Percentiles rank a stretch among this genome's conserved stretches.
These are phyloP conservation scores for Xanthia togata DNA, from an alignment of 2,888 invertebrate species.

Conservation along the genomic window DNA sequence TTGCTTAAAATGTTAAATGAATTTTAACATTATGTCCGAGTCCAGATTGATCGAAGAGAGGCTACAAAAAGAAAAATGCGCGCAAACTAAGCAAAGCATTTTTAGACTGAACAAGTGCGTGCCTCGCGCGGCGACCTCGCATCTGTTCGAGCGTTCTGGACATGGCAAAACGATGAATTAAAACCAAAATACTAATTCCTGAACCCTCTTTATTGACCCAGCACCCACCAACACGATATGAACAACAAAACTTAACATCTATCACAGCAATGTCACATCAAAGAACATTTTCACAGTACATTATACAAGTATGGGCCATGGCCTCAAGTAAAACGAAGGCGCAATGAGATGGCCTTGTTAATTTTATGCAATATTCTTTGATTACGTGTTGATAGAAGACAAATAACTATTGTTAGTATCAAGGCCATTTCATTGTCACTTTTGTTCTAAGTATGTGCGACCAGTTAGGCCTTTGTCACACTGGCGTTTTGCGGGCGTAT, in stretches of 20 bases:
- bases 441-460: slow-evolving; percentile 32
- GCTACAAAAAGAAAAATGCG: not conserved
- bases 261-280: slow-evolving; percentile 83
- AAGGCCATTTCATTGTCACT: slow-evolving; percentile 49
- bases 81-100: not conserved
- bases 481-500: slow-evolving; percentile 8
- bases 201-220: slow-evolving; percentile 87
- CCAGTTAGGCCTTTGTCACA: slow-evolving; percentile 1
- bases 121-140: not conserved
- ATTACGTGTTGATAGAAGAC: slow-evolving; percentile 52
- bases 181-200: slow-evolving; percentile 73
- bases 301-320: slow-evolving; percentile 46
- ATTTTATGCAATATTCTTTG: slow-evolving; percentile 54
- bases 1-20: not conserved
- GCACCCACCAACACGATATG: slow-evolving; percentile 78
- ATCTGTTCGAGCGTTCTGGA: not conserved
- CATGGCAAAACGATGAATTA: slow-evolving; percentile 25
- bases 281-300: slow-evolving; percentile 60
- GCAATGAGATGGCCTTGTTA: slow-evolving; percentile 44
- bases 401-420: slow-evolving; percentile 51
- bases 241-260: slow-evolving; percentile 82
- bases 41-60: not conserved
- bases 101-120: not conserved
- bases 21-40: not conserved
- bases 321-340: slow-evolving; percentile 44